These are phyloP conservation scores for Pholis gunnellus DNA, from an alignment of 2,113 vertebrate genomes.

Conservation along the genomic window DNA sequence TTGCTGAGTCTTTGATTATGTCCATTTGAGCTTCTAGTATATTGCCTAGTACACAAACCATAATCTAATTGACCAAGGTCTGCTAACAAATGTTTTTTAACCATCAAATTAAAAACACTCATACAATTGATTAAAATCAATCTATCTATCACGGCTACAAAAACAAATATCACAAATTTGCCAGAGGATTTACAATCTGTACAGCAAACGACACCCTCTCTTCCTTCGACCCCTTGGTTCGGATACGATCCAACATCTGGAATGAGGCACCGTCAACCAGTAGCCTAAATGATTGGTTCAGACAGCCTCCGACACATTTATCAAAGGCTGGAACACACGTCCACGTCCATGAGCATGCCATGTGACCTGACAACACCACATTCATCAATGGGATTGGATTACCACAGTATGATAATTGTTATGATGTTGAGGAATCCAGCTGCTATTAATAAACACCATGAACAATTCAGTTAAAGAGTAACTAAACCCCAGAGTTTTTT, in stretches of 20 bases:
- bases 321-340: neutral
- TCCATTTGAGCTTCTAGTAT: neutral
- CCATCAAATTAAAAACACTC: neutral
- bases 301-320: neutral
- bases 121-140: neutral
- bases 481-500: neutral
- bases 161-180: neutral
- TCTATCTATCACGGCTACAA: neutral
- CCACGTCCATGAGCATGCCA: neutral
- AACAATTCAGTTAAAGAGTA: neutral
- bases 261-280: neutral
- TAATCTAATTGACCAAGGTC: neutral
- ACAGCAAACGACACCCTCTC: no score
- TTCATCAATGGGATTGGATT: neutral
- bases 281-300: neutral
- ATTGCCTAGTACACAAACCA: conserved; percentile 3
- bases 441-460: neutral
- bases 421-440: neutral
- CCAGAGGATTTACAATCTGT: neutral
- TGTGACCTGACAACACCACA: neutral
- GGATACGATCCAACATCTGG: neutral
- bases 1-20: neutral
- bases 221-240: neutral
- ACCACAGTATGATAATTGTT: neutral
- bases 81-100: neutral